Evolutionary conservation across 2,888 invertebrate genomes (phyloP), one percentile per base, ranked within the genome.

Genomic region (Clunio marinus): DNA sequence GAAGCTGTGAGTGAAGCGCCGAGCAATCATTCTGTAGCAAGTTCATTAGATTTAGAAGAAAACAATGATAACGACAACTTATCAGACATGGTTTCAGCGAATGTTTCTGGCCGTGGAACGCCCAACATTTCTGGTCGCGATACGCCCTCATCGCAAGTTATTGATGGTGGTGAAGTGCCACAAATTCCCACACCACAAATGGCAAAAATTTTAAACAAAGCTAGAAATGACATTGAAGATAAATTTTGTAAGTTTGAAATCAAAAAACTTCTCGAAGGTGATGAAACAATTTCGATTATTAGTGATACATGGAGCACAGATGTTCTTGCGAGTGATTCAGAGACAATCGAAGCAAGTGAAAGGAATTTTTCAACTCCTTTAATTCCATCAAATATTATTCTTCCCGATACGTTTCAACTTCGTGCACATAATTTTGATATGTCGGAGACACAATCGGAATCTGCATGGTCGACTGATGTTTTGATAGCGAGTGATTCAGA

Each of bases 281-380:
- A 97, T 77, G 98, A 98, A 80, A 96, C 96, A 0, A 89, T 96
- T 73, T 97, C 96, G 37, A 88, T 97, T 75, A 96, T 98, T 73
- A 96, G 96, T 58, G 98, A 99, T 77, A 96, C 96, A 0, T 98
- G 98, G 98, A 96, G 96, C 72, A 98, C 98, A 0, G 98, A 98
- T 79, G 98, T 98, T 58, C 80, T 97, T 69, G 96, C 96, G 0
- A 96, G 95, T 68, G 98, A 98, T 79, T 95, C 94, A 10, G 98
- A 98, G 80, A 91, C 91, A 17, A 85, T 94, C 51, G 96, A 95
- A 72, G 88, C 88, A 71, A 84, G 84, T 24, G 88, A 88, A 72
- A 83, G 86, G 55, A 80, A 78, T 69, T 79, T 81, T 70, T 78
- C 80, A 8, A 79, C 81, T 0, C 80, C 81, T 0, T 73, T 80